phyloP scores from a whole-genome alignment of 2,113 vertebrate genomes.

The Eulemur macaco region DNA sequence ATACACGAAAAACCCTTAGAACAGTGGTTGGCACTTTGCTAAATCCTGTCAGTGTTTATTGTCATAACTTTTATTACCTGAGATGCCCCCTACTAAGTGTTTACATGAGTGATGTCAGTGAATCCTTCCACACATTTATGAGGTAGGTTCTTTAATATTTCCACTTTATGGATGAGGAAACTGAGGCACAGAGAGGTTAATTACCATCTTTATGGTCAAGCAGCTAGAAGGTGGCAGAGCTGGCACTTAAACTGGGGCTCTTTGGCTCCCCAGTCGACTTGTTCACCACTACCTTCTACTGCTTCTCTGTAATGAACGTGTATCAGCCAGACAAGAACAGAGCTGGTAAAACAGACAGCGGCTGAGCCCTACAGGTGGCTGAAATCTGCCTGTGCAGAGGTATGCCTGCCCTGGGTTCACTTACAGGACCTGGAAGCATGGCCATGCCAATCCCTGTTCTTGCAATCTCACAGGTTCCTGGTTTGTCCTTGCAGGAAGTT shows the following conservation, averaged over 20 bases:
- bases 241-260: not conserved
- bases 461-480: not conserved
- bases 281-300: not conserved
- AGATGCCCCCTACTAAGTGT: not conserved
- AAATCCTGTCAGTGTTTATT: not conserved
- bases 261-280: not conserved
- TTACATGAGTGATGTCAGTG: not conserved
- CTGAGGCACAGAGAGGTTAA: not conserved
- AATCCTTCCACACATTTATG: not conserved
- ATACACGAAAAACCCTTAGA: not conserved
- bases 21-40: not conserved
- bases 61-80: not conserved
- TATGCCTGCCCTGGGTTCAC: not conserved
- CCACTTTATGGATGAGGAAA: not conserved
- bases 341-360: not conserved
- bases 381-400: not conserved
- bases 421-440: not conserved
- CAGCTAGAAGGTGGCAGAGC: not conserved
- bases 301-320: not conserved
- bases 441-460: not conserved
- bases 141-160: not conserved
- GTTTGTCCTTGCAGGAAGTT: not conserved
- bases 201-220: not conserved
- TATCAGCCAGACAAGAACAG: not conserved
- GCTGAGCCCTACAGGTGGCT: not conserved